These are phyloP conservation scores for Cheilosia impressa DNA, from an alignment of 2,888 invertebrate genomes.

Conservation along the genomic window DNA sequence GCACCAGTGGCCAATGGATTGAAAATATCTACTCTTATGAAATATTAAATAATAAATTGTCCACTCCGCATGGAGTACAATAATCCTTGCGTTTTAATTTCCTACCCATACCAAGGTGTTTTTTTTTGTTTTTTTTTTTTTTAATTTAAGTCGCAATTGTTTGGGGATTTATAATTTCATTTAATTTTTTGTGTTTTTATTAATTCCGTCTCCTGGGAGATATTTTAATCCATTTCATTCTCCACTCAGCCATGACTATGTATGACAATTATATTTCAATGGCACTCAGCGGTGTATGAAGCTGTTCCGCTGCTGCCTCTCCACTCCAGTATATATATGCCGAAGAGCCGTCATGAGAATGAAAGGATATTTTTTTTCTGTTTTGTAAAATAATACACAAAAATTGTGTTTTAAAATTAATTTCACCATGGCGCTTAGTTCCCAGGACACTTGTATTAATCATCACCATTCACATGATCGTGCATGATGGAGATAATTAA, in stretches of 20 bases:
- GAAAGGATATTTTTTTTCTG: constrained; percentile 36
- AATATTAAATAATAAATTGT: constrained; percentile 64
- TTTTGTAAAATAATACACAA: constrained; percentile 16
- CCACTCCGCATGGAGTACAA: constrained; percentile 11
- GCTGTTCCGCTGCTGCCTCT: background rate
- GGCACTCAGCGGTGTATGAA: constrained; percentile 42
- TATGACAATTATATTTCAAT: constrained; percentile 69
- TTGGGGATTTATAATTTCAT: constrained; percentile 52
- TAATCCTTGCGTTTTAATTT: constrained; percentile 60
- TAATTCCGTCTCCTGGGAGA: constrained; percentile 64
- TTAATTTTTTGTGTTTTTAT: constrained; percentile 36
- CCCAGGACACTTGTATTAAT: constrained; percentile 66
- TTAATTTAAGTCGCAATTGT: constrained; percentile 65
- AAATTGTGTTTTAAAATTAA: constrained; percentile 33
- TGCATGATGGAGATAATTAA: constrained; percentile 22
- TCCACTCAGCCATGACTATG: constrained; percentile 64
- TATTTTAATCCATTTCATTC: constrained; percentile 69
- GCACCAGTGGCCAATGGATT: constrained; percentile 12
- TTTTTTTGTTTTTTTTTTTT: constrained; percentile 36
- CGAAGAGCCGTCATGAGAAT: background rate
- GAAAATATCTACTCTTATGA: constrained; percentile 49
- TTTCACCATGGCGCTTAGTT: constrained; percentile 59
- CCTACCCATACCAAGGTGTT: background rate
- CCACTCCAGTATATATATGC: too few species aligned
- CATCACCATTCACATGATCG: constrained; percentile 20